Evolutionary conservation across 2,888 invertebrate genomes (phyloP).

Genomic region (Ophion ellenae): DNA sequence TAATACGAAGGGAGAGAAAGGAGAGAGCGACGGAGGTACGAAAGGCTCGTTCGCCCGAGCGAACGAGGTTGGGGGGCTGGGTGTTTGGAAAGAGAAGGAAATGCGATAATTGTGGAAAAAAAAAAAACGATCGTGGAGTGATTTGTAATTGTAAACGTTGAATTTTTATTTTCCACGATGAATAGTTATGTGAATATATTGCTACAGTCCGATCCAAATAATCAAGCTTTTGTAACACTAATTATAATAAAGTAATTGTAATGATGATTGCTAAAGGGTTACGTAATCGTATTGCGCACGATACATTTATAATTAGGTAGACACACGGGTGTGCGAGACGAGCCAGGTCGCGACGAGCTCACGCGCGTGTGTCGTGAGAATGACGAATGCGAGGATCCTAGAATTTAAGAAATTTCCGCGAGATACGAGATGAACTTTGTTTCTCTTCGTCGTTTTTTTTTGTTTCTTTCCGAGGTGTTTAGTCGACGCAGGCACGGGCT

Average conservation of each 20-base stretch:
- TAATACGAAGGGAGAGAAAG: slow-evolving; percentile 31
- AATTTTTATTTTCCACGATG: slow-evolving; percentile 82
- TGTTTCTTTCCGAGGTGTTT: slow-evolving; percentile 22
- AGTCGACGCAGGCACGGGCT: slow-evolving; percentile 59
- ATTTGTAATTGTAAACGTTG: slow-evolving; percentile 79
- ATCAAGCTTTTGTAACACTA: slow-evolving; percentile 83
- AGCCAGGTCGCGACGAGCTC: slow-evolving; percentile 5
- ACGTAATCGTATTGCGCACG: slow-evolving; percentile 41
- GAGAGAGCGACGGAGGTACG: slow-evolving; percentile 41
- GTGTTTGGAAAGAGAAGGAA: slow-evolving; percentile 21
- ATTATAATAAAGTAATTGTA: slow-evolving; percentile 79
- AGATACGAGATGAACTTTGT: not conserved
- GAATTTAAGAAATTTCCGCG: slow-evolving; percentile 29
- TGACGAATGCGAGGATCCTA: slow-evolving; percentile 36
- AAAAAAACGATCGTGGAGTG: slow-evolving; percentile 47
- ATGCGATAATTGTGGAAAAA: slow-evolving; percentile 33
- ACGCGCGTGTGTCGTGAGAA: slow-evolving; percentile 31
- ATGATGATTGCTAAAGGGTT: slow-evolving; percentile 75
- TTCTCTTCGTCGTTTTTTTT: not conserved
- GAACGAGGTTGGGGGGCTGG: not conserved
- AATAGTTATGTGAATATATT: slow-evolving; percentile 82
- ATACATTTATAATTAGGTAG: slow-evolving; percentile 42
- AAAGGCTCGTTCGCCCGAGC: slow-evolving; percentile 37
- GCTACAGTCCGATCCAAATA: slow-evolving; percentile 84
- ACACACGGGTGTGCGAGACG: slow-evolving; percentile 17